phyloP scores from a whole-genome alignment of 1,140 invertebrate genomes.

The Oryzaephilus surinamensis region DNA sequence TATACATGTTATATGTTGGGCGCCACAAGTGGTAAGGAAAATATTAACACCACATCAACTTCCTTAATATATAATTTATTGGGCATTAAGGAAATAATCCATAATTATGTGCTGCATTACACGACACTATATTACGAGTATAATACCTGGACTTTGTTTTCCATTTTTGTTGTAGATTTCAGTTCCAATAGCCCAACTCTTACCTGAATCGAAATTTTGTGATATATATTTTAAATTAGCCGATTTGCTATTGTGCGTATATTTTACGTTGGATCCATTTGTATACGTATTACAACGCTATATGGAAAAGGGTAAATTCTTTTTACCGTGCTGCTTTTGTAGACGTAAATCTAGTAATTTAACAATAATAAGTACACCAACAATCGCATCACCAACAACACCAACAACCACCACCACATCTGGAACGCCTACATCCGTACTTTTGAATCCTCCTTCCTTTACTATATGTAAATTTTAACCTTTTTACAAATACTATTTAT shows the following conservation, averaged over 20 bases:
- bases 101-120: neutral
- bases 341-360: conserved; percentile 16
- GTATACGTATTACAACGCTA: conserved; percentile 64
- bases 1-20: conserved; percentile 73
- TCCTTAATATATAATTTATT: neutral
- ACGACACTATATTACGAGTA: neutral
- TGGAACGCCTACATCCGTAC: conserved; percentile 18
- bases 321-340: conserved; percentile 16
- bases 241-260: conserved; percentile 66
- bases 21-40: conserved; percentile 76
- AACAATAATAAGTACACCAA: no score
- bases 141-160: conserved; percentile 8
- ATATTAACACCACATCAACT: neutral
- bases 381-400: conserved; percentile 20
- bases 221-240: conserved; percentile 46
- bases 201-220: conserved; percentile 27
- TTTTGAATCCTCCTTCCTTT: conserved; percentile 13
- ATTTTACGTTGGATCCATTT: conserved; percentile 72
- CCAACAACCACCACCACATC: conserved; percentile 13
- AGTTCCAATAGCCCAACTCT: conserved; percentile 53
- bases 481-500: conserved; percentile 13
- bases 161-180: conserved; percentile 45
- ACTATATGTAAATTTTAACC: conserved; percentile 15
- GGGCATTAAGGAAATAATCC: neutral
- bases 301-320: conserved; percentile 23